These are phyloP conservation scores for Benthosema pterotum DNA, from an alignment of 2,797 vertebrate species.

Conservation along the genomic window DNA sequence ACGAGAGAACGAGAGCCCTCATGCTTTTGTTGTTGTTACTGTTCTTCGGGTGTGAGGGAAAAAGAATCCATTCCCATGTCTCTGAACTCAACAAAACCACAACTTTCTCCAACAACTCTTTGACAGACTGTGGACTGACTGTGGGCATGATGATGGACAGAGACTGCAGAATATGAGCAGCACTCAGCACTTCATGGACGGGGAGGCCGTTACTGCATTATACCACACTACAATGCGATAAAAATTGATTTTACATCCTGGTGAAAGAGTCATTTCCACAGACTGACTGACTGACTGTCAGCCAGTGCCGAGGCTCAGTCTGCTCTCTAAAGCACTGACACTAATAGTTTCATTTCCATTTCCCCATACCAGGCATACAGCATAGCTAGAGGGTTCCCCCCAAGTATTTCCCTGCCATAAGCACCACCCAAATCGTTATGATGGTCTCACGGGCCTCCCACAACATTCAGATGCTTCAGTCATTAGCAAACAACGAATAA, in stretches of 20 bases:
- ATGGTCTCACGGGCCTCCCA: no score
- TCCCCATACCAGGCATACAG: slow-evolving; percentile 18
- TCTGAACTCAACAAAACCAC: slow-evolving; percentile 23
- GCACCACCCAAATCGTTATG: no score
- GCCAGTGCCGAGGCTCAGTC: no score
- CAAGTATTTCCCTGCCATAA: no score
- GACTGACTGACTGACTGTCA: slow-evolving; percentile 58
- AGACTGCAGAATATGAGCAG: slow-evolving; percentile 22
- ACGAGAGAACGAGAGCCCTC: no score
- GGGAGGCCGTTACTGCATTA: slow-evolving; percentile 55
- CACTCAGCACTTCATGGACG: slow-evolving; percentile 21
- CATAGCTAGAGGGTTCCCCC: no score
- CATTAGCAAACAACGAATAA: no score
- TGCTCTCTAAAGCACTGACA: slow-evolving; percentile 47
- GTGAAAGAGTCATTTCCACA: slow-evolving; percentile 57
- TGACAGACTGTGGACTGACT: slow-evolving; percentile 37
- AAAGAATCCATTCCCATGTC: no score
- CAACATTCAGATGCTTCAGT: no score
- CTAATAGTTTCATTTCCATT: slow-evolving; percentile 48
- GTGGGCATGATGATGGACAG: slow-evolving; percentile 21
- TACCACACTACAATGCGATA: slow-evolving; percentile 61
- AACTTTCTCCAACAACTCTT: slow-evolving; percentile 25
- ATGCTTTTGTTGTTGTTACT: no score
- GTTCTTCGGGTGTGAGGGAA: no score
- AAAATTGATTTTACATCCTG: slow-evolving; percentile 72